Conservation (phyloP, 2,888 invertebrate species). For the Eupithecia subfuscata region DNA sequence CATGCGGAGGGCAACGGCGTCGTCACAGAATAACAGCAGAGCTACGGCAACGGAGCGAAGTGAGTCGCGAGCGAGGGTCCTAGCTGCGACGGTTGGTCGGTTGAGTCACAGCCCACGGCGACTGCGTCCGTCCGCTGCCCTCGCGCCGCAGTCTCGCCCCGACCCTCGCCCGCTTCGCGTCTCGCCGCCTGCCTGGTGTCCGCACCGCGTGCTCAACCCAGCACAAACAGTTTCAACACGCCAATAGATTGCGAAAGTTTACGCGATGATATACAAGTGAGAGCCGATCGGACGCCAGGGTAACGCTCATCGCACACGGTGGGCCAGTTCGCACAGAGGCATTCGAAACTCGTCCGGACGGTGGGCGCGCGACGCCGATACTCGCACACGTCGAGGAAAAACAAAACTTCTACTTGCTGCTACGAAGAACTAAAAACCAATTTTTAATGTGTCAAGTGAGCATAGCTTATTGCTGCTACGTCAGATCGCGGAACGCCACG, state of each 20-base stretch:
- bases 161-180: constrained; percentile 46
- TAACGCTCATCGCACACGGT: constrained; percentile 82
- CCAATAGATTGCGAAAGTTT: constrained; percentile 81
- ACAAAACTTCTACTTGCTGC: constrained; percentile 73
- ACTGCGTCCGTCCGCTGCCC: constrained; percentile 17
- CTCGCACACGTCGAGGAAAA: constrained; percentile 75
- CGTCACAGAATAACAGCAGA: constrained; percentile 28
- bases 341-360: constrained; percentile 78
- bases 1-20: constrained; percentile 46
- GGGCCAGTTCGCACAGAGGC: constrained; percentile 80
- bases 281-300: constrained; percentile 76
- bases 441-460: constrained; percentile 84
- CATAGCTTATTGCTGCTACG: constrained; percentile 83
- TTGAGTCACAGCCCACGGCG: constrained; percentile 57
- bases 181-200: constrained; percentile 39
- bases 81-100: constrained; percentile 28
- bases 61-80: constrained; percentile 61
- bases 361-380: constrained; percentile 80
- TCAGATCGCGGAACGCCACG: constrained; percentile 81
- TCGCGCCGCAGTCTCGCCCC: constrained; percentile 60
- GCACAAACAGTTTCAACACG: constrained; percentile 77
- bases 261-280: constrained; percentile 84
- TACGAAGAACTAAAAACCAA: constrained; percentile 77
- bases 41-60: constrained; percentile 54
- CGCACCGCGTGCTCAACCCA: constrained; percentile 55